These are phyloP conservation scores for Hydractinia echinata DNA, from an alignment of 30 jellyfish, hydroid and myxozoan species.

Conservation along the genomic window DNA sequence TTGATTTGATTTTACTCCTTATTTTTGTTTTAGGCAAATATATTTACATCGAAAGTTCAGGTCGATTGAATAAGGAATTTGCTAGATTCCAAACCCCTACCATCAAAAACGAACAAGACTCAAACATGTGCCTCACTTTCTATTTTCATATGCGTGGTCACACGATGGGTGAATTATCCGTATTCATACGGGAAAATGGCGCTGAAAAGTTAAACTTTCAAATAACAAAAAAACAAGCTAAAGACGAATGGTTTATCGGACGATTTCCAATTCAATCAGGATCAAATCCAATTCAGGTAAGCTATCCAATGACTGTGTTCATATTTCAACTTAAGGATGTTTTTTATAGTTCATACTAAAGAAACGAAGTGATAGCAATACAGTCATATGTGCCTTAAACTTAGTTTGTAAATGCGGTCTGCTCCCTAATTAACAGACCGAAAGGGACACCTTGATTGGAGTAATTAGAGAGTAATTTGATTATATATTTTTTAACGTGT, in stretches of 20 bases:
- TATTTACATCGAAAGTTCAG: constrained; percentile 48
- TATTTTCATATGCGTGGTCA: constrained; percentile 62
- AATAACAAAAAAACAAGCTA: constrained; percentile 38
- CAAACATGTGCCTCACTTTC: constrained; percentile 38
- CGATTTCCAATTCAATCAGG: constrained; percentile 32
- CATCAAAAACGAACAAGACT: constrained; percentile 9
- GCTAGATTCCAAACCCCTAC: constrained; percentile 33
- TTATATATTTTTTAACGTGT: too few relatives aligned
- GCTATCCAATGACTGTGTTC: not conserved
- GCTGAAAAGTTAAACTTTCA: constrained; percentile 19
- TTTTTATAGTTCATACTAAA: too few relatives aligned
- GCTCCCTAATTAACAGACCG: too few relatives aligned
- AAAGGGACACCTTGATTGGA: too few relatives aligned
- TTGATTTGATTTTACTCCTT: too few relatives aligned
- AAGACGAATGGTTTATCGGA: constrained; percentile 37
- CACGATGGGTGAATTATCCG: constrained; percentile 50
- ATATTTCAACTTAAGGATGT: too few relatives aligned
- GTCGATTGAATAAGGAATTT: constrained; percentile 42
- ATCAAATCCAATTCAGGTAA: constrained; percentile 42
- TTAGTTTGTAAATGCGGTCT: too few relatives aligned
- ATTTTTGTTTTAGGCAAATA: constrained; percentile 40
- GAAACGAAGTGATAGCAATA: too few relatives aligned
- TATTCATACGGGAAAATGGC: not conserved
- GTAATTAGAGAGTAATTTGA: too few relatives aligned
- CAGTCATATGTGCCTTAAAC: too few relatives aligned